phyloP scores from a whole-genome alignment of 2,888 invertebrate genomes.

The Gortyna flavago region DNA sequence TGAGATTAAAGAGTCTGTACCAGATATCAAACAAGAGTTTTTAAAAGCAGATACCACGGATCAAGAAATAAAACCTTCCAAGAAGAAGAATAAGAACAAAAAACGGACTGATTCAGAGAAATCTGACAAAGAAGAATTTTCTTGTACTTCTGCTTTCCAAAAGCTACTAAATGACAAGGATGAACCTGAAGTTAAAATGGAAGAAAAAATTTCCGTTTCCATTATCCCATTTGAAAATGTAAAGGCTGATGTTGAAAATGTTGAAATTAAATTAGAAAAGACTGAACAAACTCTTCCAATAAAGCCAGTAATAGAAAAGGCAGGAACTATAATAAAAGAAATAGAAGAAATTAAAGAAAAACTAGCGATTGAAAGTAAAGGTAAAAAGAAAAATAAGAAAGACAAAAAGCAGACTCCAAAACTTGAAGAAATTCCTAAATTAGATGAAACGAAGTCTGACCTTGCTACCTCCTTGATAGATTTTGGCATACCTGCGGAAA shows the following conservation, averaged over 20 bases:
- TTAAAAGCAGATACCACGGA: slow-evolving; percentile 59
- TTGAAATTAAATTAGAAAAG: slow-evolving; percentile 31
- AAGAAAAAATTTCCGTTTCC: slow-evolving; percentile 35
- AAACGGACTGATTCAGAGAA: slow-evolving; percentile 82
- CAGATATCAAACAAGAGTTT: slow-evolving; percentile 43
- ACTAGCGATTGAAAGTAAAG: slow-evolving; percentile 51
- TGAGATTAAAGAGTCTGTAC: slow-evolving; percentile 22
- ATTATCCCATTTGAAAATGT: slow-evolving; percentile 6
- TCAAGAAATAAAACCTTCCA: slow-evolving; percentile 70
- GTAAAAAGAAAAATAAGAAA: slow-evolving; percentile 71
- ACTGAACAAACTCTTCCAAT: slow-evolving; percentile 8
- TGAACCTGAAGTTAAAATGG: slow-evolving; percentile 51
- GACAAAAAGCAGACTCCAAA: slow-evolving; percentile 65
- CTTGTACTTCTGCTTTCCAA: slow-evolving; percentile 80
- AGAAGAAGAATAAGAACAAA: slow-evolving; percentile 86
- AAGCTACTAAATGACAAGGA: slow-evolving; percentile 71
- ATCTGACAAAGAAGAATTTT: slow-evolving; percentile 79
- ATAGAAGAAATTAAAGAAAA: slow-evolving; percentile 35
- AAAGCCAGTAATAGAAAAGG: slow-evolving; percentile 33
- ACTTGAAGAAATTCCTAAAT: slow-evolving; percentile 41
- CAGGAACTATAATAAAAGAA: slow-evolving; percentile 9
- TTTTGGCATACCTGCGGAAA: slow-evolving; percentile 9
- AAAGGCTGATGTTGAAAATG: slow-evolving; percentile 24
- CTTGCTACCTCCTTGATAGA: slow-evolving; percentile 11
- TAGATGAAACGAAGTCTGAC: slow-evolving; percentile 24